Evolutionary conservation across 2,888 invertebrate genomes (phyloP), one percentile per base, ranked within the genome.

Genomic region (Silvanus unidentatus): DNA sequence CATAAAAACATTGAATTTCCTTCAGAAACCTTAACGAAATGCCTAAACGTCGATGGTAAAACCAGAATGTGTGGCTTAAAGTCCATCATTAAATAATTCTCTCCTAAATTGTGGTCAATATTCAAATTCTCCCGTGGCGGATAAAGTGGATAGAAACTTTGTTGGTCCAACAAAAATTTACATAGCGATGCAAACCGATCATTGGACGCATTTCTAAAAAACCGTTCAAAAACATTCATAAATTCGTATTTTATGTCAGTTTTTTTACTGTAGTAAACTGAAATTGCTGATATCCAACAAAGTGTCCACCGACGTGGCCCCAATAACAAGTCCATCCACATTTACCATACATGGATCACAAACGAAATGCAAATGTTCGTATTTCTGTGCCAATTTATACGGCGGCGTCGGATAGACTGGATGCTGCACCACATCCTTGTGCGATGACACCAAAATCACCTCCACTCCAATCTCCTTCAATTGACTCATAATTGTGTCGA

Each of bases 401-500:
- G 91, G 82, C 9, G 88, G 86, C 0, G 92, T 92, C 2, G 95
- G 95, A 69, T 84, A 96, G 1, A 93, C 80, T 39, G 81, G 77
- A 50, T 84, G 79, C 58, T 88, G 84, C 70, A 88, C 85, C 0
- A 81, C 81, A 65, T 96, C 96, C 58, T 82, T 81, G 48, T 75
- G 74, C 32, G 86, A 90, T 2, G 93, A 77, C 13, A 91, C 80
- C 43, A 95, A 42, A 10, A 65, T 52, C 2, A 65, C 56, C 12
- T 59, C 52, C 34, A 57, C 49, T n/a, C 57, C 49, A 12, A 48
- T 49, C 13, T 53, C 73, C 67, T 71, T 70, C n/a, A 87, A 64
- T 36, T 77, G 77, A 15, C 77, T 77, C 70, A 85, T 78, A 53
- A 87, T 72, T 46, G 77, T 80, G 27, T 79, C 75, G 13, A 92